These are phyloP conservation scores for Torymus auratus DNA, from an alignment of 2,888 invertebrate genomes.

Conservation along the genomic window DNA sequence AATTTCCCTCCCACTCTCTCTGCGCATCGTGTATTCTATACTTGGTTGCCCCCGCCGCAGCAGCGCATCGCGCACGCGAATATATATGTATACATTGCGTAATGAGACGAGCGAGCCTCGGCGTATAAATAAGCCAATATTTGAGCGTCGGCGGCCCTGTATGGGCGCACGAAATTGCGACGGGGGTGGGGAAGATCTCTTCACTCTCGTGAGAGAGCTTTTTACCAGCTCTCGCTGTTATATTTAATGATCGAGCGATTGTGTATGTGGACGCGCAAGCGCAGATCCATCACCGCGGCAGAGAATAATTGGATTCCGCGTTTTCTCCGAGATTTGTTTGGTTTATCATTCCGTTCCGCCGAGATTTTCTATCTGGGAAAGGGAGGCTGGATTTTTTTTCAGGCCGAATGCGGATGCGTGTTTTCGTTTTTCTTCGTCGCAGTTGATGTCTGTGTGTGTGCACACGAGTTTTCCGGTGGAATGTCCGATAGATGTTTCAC, in stretches of 20 bases:
- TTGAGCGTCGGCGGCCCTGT: background rate
- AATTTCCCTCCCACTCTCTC: background rate
- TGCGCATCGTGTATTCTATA: background rate
- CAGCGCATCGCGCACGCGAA: background rate
- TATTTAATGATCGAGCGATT: too few relatives aligned
- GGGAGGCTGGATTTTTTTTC: too few relatives aligned
- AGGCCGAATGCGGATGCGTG: too few relatives aligned
- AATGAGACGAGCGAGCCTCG: conserved; percentile 21
- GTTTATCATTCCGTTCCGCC: too few relatives aligned
- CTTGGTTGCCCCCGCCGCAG: too few relatives aligned
- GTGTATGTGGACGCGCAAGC: background rate
- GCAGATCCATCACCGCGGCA: conserved; percentile 3
- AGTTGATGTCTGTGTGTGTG: too few relatives aligned
- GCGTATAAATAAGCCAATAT: conserved; percentile 37
- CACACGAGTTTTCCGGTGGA: too few relatives aligned
- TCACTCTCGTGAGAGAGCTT: too few relatives aligned
- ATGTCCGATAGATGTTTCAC: too few relatives aligned
- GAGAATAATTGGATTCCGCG: conserved; percentile 21
- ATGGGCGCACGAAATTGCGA: conserved; percentile 1
- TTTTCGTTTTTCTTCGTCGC: too few relatives aligned
- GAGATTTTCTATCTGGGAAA: too few relatives aligned
- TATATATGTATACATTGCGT: conserved; percentile 7
- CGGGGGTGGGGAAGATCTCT: background rate
- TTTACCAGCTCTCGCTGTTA: too few relatives aligned
- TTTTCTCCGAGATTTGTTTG: background rate